Evolutionary conservation across 1,140 invertebrate genomes (phyloP).

Genomic region (Berghia stephanieae): DNA sequence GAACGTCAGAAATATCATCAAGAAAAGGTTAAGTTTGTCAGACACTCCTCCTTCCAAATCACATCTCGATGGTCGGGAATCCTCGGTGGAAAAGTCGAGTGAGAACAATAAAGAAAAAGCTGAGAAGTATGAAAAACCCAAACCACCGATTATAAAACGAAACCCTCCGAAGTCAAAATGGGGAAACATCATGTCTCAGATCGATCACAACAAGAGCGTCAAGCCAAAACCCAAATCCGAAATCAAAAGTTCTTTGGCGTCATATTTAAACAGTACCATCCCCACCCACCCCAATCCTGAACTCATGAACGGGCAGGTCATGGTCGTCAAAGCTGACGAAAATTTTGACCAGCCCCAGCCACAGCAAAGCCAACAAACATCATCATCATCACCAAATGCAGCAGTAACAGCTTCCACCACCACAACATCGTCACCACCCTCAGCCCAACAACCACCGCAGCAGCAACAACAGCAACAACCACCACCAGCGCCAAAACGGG

Average conservation of each 20-base stretch:
- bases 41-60: neutral
- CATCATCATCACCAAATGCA: no score
- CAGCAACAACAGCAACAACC: constrained; percentile 30
- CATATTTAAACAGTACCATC: constrained; percentile 46
- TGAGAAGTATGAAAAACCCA: constrained; percentile 49
- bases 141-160: constrained; percentile 52
- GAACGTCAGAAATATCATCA: constrained; percentile 33
- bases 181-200: constrained; percentile 66
- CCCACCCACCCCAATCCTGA: no score
- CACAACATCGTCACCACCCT: neutral
- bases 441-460: neutral
- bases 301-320: constrained; percentile 42
- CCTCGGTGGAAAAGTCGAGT: neutral
- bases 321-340: constrained; percentile 11
- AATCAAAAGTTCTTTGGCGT: constrained; percentile 62
- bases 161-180: constrained; percentile 65
- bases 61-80: neutral
- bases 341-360: constrained; percentile 37
- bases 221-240: constrained; percentile 60
- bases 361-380: constrained; percentile 38
- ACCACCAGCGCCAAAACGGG: constrained; percentile 32
- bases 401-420: no score
- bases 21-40: neutral
- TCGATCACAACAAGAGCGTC: constrained; percentile 57
- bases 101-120: constrained; percentile 4